These are phyloP conservation scores for Choristoneura rosaceana DNA, from an alignment of 2,888 invertebrate genomes.

Conservation along the genomic window DNA sequence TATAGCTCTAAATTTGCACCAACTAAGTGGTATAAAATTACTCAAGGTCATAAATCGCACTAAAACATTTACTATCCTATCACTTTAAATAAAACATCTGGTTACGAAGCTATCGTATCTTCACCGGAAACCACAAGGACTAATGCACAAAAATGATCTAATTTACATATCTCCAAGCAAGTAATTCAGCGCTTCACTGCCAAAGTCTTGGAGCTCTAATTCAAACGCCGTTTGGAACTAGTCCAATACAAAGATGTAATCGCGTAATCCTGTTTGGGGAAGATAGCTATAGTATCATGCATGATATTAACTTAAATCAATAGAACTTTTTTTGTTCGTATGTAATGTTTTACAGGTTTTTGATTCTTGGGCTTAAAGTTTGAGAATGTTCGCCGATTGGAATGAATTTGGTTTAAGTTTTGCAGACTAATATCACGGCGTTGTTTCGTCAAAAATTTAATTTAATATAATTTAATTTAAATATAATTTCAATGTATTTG, in stretches of 20 bases:
- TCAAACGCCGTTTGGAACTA: slow-evolving; percentile 16
- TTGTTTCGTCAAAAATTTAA: too few species aligned
- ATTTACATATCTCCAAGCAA: slow-evolving; percentile 19
- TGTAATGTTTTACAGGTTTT: too few species aligned
- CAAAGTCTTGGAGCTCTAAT: slow-evolving; percentile 18
- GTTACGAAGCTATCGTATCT: background rate
- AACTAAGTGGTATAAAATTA: background rate
- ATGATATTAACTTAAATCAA: background rate
- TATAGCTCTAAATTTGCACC: background rate
- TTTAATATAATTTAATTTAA: too few species aligned
- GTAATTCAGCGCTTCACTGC: slow-evolving; percentile 20
- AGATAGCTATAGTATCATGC: background rate
- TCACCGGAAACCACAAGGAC: background rate
- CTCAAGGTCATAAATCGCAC: background rate
- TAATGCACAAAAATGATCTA: slow-evolving; percentile 5
- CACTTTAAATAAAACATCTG: slow-evolving; percentile 6
- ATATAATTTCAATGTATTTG: too few species aligned
- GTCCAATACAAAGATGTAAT: slow-evolving; percentile 16
- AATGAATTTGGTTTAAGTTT: too few species aligned
- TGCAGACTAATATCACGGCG: too few species aligned
- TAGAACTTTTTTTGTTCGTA: too few species aligned
- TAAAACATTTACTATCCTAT: background rate
- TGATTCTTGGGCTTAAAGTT: too few species aligned
- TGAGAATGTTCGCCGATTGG: too few species aligned
- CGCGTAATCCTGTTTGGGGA: slow-evolving; percentile 9